Conservation (phyloP, 2,113 vertebrate species). For the Callaeas wilsoni region DNA sequence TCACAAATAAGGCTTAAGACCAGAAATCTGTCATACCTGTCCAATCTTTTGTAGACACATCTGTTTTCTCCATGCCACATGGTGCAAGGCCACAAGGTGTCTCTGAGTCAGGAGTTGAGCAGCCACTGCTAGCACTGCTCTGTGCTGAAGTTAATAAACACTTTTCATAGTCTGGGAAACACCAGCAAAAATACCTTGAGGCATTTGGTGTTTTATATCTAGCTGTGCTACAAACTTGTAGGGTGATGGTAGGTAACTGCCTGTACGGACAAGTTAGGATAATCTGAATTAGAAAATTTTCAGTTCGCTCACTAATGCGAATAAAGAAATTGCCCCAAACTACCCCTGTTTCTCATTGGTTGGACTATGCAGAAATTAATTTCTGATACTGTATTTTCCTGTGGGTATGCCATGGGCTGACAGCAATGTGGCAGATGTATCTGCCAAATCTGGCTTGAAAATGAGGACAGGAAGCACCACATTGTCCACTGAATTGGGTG, state of each 20-base stretch:
- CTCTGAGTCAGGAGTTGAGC: neutral
- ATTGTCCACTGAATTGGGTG: neutral
- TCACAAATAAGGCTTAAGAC: neutral
- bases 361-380: neutral
- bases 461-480: neutral
- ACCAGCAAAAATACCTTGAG: neutral
- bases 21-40: neutral
- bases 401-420: too few species aligned
- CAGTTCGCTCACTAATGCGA: neutral
- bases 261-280: neutral
- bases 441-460: neutral
- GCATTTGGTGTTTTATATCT: neutral
- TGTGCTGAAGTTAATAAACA: neutral
- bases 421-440: neutral
- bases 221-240: neutral
- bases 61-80: neutral
- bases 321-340: neutral
- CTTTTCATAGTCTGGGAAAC: neutral
- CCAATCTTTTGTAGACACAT: neutral
- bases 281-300: neutral
- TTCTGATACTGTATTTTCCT: neutral
- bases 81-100: neutral
- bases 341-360: neutral
- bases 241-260: neutral
- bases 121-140: neutral